Evolutionary conservation across 2,888 invertebrate species (phyloP).

Genomic region (Branchipolynoe longqiensis): DNA sequence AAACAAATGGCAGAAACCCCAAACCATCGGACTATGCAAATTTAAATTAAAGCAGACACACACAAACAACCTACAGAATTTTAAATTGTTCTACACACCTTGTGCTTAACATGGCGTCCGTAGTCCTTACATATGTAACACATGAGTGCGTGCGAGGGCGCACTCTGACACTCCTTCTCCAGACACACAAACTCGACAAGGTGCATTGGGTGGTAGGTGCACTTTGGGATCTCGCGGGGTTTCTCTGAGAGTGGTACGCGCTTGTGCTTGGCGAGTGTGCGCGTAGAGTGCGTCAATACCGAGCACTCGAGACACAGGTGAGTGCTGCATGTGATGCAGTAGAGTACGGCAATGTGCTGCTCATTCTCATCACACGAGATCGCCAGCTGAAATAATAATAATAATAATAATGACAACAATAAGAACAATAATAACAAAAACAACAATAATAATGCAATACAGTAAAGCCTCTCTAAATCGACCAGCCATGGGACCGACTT

Average conservation of each 20-base stretch:
- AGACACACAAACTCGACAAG: slow-evolving; percentile 85
- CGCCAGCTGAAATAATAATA: slow-evolving; percentile 79
- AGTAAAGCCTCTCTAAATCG: no score
- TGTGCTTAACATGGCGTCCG: slow-evolving; percentile 84
- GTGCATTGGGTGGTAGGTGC: slow-evolving; percentile 84
- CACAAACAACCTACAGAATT: no score
- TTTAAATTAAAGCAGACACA: no score
- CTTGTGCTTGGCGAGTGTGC: slow-evolving; percentile 84
- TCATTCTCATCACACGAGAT: slow-evolving; percentile 85
- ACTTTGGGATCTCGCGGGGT: slow-evolving; percentile 84
- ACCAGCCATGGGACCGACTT: no score
- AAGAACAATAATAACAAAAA: no score
- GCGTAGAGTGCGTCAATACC: slow-evolving; percentile 83
- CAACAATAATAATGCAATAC: no score
- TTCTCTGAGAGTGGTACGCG: slow-evolving; percentile 84
- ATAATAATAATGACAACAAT: no score
- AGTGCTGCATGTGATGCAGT: slow-evolving; percentile 84
- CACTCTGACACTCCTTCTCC: slow-evolving; percentile 84
- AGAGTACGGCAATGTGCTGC: slow-evolving; percentile 84
- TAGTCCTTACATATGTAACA: slow-evolving; percentile 85
- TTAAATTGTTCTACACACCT: slow-evolving; percentile 80
- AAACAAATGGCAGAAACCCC: no score
- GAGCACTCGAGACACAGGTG: slow-evolving; percentile 84
- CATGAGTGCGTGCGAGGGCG: slow-evolving; percentile 82
- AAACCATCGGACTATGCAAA: no score